Base-by-base conservation (phyloP, 2,888 invertebrate species). In the Stenodera caucasica region DNA sequence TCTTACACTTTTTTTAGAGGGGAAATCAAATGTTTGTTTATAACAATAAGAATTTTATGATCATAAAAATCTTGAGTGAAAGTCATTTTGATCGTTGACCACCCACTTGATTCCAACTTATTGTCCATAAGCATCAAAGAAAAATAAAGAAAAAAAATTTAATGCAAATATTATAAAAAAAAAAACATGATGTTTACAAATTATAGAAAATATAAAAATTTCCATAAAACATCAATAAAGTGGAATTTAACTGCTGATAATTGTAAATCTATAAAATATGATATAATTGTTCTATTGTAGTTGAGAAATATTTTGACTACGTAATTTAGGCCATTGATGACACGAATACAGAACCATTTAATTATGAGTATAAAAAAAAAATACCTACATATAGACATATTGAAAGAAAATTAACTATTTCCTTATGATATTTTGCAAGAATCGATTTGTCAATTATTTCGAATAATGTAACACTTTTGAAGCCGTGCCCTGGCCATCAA, bases 401-500 rank as follows among this genome's bases (percentile, higher is more conserved):
- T 1, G 15, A 8, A 40, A 40, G 40, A 40, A 21, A 40, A 40
- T 21, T 11, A 40, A 40, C 4, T 45, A 9, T 45, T 45, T 45
- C 45, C 45, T 45, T 45, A 45, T 45, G 4, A 9, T 23, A 11
- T 45, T 45, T 45, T 45, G 45, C 12, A 45, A 45, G 12, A 45
- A 5, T 45, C 21, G 23, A 45, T 45, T 23, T 45, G 23, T 45
- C 45, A 23, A 45, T 45, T 45, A 45, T 45, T 18, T 8, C 7
- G 12, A n/a, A 45, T 45, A 45, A 45, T 40, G 40, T 40, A 40
- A 40, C 40, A 18, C 6, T 30, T 30, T 8, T 6, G 0, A 11
- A 45, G 45, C 45, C 45, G 45, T 45, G 45, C 45, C 45, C 21
- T 45, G 45, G 23, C 45, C 45, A 45, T 45, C 45, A 45, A 45